Percentiles rank a stretch among this genome's conserved stretches.
phyloP scores from a whole-genome alignment of 1,140 invertebrate species.

The Drosophila sp. region DNA sequence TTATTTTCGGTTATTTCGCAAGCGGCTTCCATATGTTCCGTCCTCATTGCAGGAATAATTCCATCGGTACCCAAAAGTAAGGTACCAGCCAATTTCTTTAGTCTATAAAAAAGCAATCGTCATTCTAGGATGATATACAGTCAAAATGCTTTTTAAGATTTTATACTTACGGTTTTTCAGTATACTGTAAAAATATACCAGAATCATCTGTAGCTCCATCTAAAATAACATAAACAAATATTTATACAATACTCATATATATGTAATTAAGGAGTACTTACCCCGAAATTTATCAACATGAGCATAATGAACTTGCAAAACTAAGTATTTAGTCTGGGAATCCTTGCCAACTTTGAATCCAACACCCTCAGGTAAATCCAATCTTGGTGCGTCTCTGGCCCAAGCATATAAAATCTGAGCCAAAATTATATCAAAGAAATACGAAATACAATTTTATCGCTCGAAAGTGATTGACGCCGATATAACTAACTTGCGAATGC shows the following conservation, averaged over 20 bases:
- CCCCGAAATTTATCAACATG: slow-evolving; percentile 89
- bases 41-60: slow-evolving; percentile 88
- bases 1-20: slow-evolving; percentile 93
- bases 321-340: slow-evolving; percentile 91
- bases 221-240: slow-evolving; percentile 75
- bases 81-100: slow-evolving; percentile 94
- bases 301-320: slow-evolving; percentile 97
- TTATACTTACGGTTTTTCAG: slow-evolving; percentile 88
- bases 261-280: slow-evolving; percentile 71
- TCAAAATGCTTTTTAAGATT: neutral
- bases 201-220: slow-evolving; percentile 92
- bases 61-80: slow-evolving; percentile 94
- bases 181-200: slow-evolving; percentile 92
- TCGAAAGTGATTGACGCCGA: neutral
- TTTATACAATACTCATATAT: neutral
- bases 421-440: slow-evolving; percentile 76
- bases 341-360: slow-evolving; percentile 91
- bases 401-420: slow-evolving; percentile 97
- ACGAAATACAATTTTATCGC: neutral
- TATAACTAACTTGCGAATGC: slow-evolving; percentile 85
- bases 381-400: slow-evolving; percentile 96
- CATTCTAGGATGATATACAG: neutral
- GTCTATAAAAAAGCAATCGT: slow-evolving; percentile 81
- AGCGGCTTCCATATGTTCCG: slow-evolving; percentile 94
- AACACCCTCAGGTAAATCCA: slow-evolving; percentile 93